phyloP scores from a whole-genome alignment of 2,797 vertebrate genomes.

The Sandelia bainsii region DNA sequence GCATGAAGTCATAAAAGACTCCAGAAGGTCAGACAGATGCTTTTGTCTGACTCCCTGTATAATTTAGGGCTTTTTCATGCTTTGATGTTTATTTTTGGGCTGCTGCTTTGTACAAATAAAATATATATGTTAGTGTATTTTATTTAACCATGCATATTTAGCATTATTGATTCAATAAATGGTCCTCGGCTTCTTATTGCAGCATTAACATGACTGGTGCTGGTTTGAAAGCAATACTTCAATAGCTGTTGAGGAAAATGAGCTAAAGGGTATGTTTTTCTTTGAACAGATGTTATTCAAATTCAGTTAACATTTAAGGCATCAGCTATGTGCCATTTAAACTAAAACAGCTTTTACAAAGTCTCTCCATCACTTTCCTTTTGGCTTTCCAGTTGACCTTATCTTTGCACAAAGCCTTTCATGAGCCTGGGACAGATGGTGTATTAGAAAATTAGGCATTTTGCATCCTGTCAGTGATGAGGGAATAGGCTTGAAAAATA shows the following conservation, averaged over 20 bases:
- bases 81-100: constrained; percentile 52
- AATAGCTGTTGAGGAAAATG: constrained; percentile 7
- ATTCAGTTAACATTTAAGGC: constrained; percentile 45
- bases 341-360: constrained; percentile 17
- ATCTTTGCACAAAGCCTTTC: constrained; percentile 58
- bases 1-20: constrained; percentile 64
- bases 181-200: constrained; percentile 6
- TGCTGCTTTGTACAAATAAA: constrained; percentile 27
- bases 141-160: constrained; percentile 1
- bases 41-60: constrained; percentile 55
- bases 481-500: constrained; percentile 62
- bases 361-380: constrained; percentile 30
- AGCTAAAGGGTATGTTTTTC: constrained; percentile 4
- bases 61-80: constrained; percentile 59
- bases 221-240: constrained; percentile 2
- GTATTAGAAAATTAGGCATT: constrained; percentile 58
- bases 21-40: constrained; percentile 72
- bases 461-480: constrained; percentile 36
- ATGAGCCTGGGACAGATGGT: constrained; percentile 51
- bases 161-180: constrained; percentile 30
- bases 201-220: neutral
- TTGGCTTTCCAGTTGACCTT: constrained; percentile 49
- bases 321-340: constrained; percentile 36
- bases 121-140: neutral
- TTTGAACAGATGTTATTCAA: constrained; percentile 17